Evolutionary conservation across 2,888 invertebrate genomes (phyloP).

Genomic region (Ormyrus labotus): DNA sequence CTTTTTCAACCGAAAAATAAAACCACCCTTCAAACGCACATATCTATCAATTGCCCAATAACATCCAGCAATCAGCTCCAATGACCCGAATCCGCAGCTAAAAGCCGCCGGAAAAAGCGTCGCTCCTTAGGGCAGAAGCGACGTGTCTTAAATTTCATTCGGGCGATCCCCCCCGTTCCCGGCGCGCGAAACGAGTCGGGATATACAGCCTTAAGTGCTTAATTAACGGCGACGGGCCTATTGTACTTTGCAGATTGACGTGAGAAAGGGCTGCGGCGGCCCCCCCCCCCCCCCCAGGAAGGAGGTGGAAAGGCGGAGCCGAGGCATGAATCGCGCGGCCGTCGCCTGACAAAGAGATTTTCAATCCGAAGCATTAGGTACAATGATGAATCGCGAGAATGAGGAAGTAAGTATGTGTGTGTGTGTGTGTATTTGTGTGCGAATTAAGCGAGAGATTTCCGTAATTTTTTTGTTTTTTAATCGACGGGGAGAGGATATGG

Average conservation of each 20-base stretch:
- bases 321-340: constrained; percentile 30
- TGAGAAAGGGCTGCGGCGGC: constrained; percentile 10
- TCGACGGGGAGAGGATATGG: background rate
- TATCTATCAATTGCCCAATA: too few species aligned
- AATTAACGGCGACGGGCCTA: constrained; percentile 15
- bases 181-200: background rate
- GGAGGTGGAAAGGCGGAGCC: background rate
- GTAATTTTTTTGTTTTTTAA: constrained; percentile 1
- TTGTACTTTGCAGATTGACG: constrained; percentile 36
- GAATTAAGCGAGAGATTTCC: too few species aligned
- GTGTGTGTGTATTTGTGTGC: background rate
- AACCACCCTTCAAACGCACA: too few species aligned
- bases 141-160: constrained; percentile 36
- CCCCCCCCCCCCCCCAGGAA: background rate
- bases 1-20: too few species aligned
- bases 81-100: too few species aligned
- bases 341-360: constrained; percentile 33
- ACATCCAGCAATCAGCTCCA: too few species aligned
- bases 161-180: background rate
- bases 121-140: too few species aligned
- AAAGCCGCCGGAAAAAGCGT: too few species aligned
- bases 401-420: constrained; percentile 68
- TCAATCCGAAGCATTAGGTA: constrained; percentile 48
- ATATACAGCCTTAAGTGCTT: background rate
- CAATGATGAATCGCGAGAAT: constrained; percentile 72